phyloP scores from a whole-genome alignment of 1,140 invertebrate genomes.

The Zelostemma sp. region DNA sequence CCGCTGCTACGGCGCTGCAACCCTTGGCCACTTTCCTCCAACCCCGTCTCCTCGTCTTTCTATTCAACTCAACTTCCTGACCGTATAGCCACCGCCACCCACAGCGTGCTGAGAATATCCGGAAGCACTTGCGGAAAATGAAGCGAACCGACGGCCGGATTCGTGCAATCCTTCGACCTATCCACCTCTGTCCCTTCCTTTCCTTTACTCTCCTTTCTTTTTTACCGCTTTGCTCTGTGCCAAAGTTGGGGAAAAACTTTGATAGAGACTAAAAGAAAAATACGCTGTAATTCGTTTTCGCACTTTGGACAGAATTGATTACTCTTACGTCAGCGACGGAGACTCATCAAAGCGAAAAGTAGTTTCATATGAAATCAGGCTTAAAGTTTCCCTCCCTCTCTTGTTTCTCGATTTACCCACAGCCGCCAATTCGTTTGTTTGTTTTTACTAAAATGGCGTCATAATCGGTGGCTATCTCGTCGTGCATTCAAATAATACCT shows the following conservation, averaged over 20 bases:
- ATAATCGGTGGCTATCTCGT: no score
- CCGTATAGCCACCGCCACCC: conserved; percentile 39
- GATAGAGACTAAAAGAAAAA: conserved; percentile 41
- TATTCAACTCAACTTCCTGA: conserved; percentile 54
- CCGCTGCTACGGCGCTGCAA: no score
- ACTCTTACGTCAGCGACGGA: no score
- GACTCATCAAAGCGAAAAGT: no score
- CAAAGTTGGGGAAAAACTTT: conserved; percentile 37
- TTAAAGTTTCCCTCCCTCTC: no score
- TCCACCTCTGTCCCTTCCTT: conserved; percentile 1
- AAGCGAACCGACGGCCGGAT: conserved; percentile 56
- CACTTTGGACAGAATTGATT: no score
- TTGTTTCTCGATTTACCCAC: no score
- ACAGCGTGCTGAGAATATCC: conserved; percentile 63
- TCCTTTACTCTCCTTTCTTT: neutral
- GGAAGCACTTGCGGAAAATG: conserved; percentile 63
- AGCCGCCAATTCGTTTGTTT: no score
- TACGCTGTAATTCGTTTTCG: conserved; percentile 38
- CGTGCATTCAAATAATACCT: no score
- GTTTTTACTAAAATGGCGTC: no score
- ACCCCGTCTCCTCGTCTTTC: conserved; percentile 40
- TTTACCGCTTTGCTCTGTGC: conserved; percentile 12
- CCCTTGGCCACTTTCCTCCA: conserved; percentile 19
- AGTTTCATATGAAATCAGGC: no score
- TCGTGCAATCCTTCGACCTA: conserved; percentile 46